Evolutionary conservation across 2,113 vertebrate species (phyloP), one percentile per base, ranked within the genome.

Genomic region (Myotis yumanensis): DNA sequence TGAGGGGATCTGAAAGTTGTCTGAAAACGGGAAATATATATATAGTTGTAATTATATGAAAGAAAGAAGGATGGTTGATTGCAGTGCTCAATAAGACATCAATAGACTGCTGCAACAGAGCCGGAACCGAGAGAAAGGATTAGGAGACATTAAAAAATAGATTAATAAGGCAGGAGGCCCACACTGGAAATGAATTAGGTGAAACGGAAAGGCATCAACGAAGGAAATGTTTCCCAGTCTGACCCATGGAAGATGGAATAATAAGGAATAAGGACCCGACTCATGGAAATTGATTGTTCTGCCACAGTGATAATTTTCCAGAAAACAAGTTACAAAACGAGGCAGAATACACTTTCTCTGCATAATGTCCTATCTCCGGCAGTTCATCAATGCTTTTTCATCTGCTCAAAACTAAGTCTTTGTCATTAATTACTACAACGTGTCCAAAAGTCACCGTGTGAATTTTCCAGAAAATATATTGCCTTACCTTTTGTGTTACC

Each of bases 81-180:
- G 22, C 86, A 89, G 87, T 95, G 90, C 93, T 96, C 76, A 82
- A 18, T 96, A 98, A 97, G 92, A 40, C 87, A 89, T 97, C 82
- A 89, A 1, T 86, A 96, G 48, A 90, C 68, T 54, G 76, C 92
- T 96, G 79, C 77, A 92, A 11, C 79, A 89, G 91, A 96, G 90
- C 75, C n/a, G 93, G 86, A 95, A 90, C 68, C 96, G 87, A 90
- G 54, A 96, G 35, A 92, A 96, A 96, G 98, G 95, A 98, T 97
- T 97, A 97, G 97, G 92, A 95, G 90, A 72, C 76, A 97, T 98
- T 98, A 98, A 97, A 97, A 97, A 97, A 97, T 81, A 97, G 95
- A 97, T 98, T 97, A 98, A 97, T 97, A 97, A 97, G 88, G 71
- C 80, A 96, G 73, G 43, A 92, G 95, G 94, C 95, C 95, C 96